Evolutionary conservation across 2,888 invertebrate species (phyloP).

Genomic region (Lasioglossum marginatum): DNA sequence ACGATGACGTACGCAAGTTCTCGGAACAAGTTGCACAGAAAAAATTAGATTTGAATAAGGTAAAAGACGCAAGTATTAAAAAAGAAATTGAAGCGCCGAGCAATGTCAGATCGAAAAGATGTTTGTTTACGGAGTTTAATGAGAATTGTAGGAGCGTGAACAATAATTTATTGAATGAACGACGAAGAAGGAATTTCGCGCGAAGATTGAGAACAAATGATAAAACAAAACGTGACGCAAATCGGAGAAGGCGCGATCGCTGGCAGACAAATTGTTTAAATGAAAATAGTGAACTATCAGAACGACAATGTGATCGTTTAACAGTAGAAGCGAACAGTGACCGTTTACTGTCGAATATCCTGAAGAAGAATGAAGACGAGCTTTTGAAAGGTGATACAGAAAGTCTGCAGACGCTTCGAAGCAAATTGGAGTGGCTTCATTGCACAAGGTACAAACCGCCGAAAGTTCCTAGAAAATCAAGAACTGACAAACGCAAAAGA

Average conservation of each 20-base stretch:
- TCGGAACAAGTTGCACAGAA: not conserved
- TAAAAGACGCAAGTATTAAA: too few species aligned
- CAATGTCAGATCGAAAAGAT: not conserved
- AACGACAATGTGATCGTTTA: not conserved
- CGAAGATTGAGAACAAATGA: not conserved
- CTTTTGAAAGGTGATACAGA: not conserved
- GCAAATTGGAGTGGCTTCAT: conserved; percentile 87
- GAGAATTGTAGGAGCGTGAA: not conserved
- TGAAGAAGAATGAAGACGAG: not conserved
- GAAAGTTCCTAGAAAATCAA: conserved; percentile 88
- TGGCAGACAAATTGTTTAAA: not conserved
- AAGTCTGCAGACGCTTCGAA: not conserved
- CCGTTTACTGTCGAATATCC: not conserved
- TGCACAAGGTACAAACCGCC: conserved; percentile 91
- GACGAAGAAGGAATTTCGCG: not conserved
- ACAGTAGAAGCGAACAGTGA: not conserved
- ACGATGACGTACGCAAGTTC: not conserved
- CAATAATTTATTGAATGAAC: not conserved
- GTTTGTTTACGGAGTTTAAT: not conserved
- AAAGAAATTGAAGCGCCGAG: not conserved
- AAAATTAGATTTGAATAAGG: not conserved
- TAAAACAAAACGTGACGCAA: not conserved
- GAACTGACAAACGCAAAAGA: conserved; percentile 68
- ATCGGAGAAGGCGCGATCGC: not conserved
- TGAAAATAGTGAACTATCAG: not conserved